A percentile compares a stretch with the other conserved stretches of the same genome.
Evolutionary conservation across 1,140 invertebrate genomes (phyloP).

Genomic region (Caenorhabditis inopinata): DNA sequence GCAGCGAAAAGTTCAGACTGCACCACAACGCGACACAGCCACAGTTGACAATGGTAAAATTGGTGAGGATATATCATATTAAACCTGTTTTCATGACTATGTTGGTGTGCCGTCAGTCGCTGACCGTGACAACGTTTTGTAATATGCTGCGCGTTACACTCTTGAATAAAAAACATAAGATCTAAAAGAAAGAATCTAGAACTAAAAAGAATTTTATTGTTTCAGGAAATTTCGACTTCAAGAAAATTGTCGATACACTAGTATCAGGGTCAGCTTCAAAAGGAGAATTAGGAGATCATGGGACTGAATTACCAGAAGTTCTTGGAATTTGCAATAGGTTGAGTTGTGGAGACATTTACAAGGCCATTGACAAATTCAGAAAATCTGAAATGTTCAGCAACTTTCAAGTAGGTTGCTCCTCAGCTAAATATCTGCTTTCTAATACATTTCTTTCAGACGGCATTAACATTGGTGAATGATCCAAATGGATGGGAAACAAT

Average conservation of each 20-base stretch:
- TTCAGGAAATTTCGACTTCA: constrained; percentile 53
- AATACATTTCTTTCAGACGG: constrained; percentile 55
- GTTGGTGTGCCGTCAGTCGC: constrained; percentile 4
- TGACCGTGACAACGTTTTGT: background rate
- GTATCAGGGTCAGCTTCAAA: constrained; percentile 53
- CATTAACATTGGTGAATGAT: constrained; percentile 60
- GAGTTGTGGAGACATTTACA: constrained; percentile 65
- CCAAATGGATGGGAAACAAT: constrained; percentile 64
- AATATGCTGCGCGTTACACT: constrained; percentile 37
- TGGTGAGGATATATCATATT: background rate
- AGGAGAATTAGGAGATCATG: constrained; percentile 61
- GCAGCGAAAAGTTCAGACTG: constrained; percentile 49
- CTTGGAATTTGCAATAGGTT: constrained; percentile 64
- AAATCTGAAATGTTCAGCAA: constrained; percentile 64
- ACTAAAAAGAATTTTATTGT: background rate
- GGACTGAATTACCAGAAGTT: constrained; percentile 63
- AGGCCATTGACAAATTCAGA: constrained; percentile 63
- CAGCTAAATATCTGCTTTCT: background rate
- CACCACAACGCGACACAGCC: constrained; percentile 20
- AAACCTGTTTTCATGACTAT: constrained; percentile 16
- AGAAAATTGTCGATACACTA: constrained; percentile 59
- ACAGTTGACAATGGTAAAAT: constrained; percentile 32
- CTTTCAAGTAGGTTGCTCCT: constrained; percentile 54
- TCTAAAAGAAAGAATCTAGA: background rate
- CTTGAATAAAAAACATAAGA: background rate